Base-by-base conservation (phyloP, 1,140 invertebrate genomes). In the Achroia grisella region DNA sequence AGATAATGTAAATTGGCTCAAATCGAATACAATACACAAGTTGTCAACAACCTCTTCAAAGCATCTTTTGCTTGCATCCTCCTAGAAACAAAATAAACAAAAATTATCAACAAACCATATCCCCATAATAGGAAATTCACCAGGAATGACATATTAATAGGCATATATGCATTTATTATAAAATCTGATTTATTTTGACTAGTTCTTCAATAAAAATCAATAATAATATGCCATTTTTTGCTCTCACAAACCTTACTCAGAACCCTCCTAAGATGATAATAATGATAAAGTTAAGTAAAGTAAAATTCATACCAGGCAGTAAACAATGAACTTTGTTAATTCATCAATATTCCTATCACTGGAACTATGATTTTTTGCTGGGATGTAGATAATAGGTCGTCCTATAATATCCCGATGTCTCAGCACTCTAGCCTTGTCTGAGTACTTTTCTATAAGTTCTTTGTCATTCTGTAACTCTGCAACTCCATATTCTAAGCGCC, bases 21-120 rank as follows among this genome's bases (percentile, higher is more conserved):
- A 63, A 64, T 94, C 92, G 80, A 94, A 93, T 14, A 94, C 89
- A 59, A 93, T 93, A 62, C 92, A 93, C 2, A 93, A 66, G 62
- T 92, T 93, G 71, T 93, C 92, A n/a, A 92, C 87, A 1, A 93
- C 91, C 76, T 93, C 91, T 67, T 93, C 92, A 76, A 93, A 92
- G 84, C 91, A 93, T 72, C 88, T 91, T 62, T 92, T 91, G 71
- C 91, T 92, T 1, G 91, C 91, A 66, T 91, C 89, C 75, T 93
- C 92, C 90, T 91, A 67, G 28, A 82, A 86, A 58, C 35, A 37
- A 34, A 41, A n/a, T 52, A 23, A 23, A 23, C 41, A 37, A 30
- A 27, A 35, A 34, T 39, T 28, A 46, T 28, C 29, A 10, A 28
- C 12, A 48, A n/a, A n/a, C n/a, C n/a, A n/a, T n/a, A n/a, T n/a